These are phyloP conservation scores for Lycocerus yunnanus DNA, from an alignment of 2,888 invertebrate species.

Conservation along the genomic window DNA sequence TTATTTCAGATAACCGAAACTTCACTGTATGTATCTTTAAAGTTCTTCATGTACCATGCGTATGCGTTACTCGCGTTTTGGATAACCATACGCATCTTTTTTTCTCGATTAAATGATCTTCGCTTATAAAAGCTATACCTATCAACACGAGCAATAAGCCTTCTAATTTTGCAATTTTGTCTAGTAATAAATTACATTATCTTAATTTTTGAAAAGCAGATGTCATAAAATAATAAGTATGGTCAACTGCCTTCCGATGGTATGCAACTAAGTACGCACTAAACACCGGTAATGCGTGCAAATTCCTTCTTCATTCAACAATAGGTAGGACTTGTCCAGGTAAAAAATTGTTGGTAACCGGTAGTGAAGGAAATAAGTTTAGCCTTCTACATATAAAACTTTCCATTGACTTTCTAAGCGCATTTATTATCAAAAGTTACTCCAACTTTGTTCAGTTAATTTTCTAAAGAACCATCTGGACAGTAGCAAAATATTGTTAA, in stretches of 20 bases:
- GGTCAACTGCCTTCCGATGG: conserved; percentile 35
- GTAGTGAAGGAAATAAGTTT: conserved; percentile 24
- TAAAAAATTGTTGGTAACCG: conserved; percentile 17
- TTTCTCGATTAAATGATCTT: too few species aligned
- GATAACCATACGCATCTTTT: too few species aligned
- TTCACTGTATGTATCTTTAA: too few species aligned
- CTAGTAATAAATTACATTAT: too few species aligned
- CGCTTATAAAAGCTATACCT: too few species aligned
- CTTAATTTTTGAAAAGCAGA: background rate
- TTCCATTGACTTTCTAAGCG: conserved; percentile 43
- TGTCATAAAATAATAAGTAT: background rate
- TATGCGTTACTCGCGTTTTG: too few species aligned
- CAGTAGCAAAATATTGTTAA: conserved; percentile 22
- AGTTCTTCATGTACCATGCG: too few species aligned
- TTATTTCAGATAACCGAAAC: too few species aligned
- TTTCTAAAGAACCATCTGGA: conserved; percentile 30
- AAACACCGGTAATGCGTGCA: background rate
- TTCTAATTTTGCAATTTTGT: too few species aligned
- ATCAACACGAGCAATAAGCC: too few species aligned
- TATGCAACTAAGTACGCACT: background rate
- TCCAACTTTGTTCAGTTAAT: conserved; percentile 19
- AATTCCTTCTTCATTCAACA: conserved; percentile 21
- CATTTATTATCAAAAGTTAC: conserved; percentile 33
- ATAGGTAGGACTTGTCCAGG: conserved; percentile 16
- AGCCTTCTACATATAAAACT: conserved; percentile 12